Percentiles rank a stretch among this genome's conserved stretches.
phyloP scores from a whole-genome alignment of 1,140 invertebrate genomes.

The Camponotus floridanus region DNA sequence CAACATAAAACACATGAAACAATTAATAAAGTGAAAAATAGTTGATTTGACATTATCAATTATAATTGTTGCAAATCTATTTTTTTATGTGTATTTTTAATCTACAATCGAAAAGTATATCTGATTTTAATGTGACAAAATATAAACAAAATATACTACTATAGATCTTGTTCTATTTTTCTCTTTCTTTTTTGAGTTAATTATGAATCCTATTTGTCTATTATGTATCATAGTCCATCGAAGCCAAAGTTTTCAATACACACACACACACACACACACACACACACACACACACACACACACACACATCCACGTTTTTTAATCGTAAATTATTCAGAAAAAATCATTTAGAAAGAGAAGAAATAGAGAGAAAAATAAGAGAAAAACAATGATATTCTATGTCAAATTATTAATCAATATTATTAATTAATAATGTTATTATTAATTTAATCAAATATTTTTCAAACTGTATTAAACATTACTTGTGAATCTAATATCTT shows the following conservation, averaged over 20 bases:
- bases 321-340: neutral
- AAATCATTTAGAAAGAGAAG: too few relatives aligned
- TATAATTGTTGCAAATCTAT: neutral
- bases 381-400: neutral
- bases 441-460: neutral
- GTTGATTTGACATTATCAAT: neutral
- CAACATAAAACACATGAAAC: neutral
- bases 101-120: conserved; percentile 7
- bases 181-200: neutral
- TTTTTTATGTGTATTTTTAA: neutral
- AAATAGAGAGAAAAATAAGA: neutral
- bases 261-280: neutral
- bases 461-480: neutral
- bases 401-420: neutral
- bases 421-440: neutral
- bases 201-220: conserved; percentile 52
- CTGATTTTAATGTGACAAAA: neutral
- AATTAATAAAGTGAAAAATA: conserved; percentile 5
- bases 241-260: conserved; percentile 80
- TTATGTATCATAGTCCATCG: conserved; percentile 83
- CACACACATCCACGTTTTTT: conserved; percentile 56
- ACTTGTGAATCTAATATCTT: neutral
- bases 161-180: neutral
- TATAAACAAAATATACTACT: neutral
- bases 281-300: too few relatives aligned